Base-by-base conservation (phyloP, 2,113 vertebrate genomes). In the Balaeniceps rex region DNA sequence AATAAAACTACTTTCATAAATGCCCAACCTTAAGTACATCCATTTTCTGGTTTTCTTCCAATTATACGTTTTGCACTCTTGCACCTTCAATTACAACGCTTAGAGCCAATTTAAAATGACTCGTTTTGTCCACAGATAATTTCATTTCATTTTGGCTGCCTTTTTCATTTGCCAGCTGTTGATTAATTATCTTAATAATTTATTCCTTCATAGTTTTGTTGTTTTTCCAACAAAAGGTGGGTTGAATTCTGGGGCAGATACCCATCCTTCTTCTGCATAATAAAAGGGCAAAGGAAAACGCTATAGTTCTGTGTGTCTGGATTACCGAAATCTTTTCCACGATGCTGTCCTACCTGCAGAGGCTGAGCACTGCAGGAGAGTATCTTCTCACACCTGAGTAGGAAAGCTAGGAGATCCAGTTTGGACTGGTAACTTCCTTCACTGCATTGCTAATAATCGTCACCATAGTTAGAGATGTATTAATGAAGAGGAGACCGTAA, bases 31-130 rank as follows among this genome's bases (percentile, higher is more conserved):
- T 87, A 82, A 77, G 63, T 47, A 84, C 70, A 69, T 82, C 40
- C 57, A 85, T 55, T 72, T 83, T 60, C 80, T 92, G 87, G 34
- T 68, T 84, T 95, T 60, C 80, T 89, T 75, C 64, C 91, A 78
- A 6, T 10, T 11, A 38, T 40, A 40, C 34, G 38, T 61, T 87
- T 80, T 83, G 54, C 28, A 8, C 49, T 91, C 57, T 52, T 76
- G 72, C 31, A 40, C 52, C 58, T 84, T 68, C 83, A 76, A 46
- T 94, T 91, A 63, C 64, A 79, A 72, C 84, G 61, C 54, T 82
- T 36, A 46, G 52, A 36, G 57, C 34, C 87, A 64, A 76, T 72
- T 93, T 84, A 23, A 82, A 91, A 64, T 12, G 2, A 36, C 16
- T 70, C 29, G 3, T 84, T 88, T 72, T 72, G 36, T 44, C 69